phyloP scores from a whole-genome alignment of 2,888 invertebrate genomes.

The Eristalinus sepulchralis region DNA sequence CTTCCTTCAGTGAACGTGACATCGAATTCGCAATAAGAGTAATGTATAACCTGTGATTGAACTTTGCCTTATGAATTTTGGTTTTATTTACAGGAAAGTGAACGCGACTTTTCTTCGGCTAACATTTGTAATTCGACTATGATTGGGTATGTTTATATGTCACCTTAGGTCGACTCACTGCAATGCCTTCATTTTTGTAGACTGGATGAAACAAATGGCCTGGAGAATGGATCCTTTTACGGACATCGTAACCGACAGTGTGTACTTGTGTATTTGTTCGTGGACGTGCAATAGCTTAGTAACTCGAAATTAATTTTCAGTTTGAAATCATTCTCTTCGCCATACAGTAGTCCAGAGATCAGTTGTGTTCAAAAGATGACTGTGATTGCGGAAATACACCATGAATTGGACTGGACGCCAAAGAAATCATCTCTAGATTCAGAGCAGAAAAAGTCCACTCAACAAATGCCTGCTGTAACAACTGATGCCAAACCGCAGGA shows the following conservation, averaged over 20 bases:
- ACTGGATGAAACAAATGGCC: conserved; percentile 9
- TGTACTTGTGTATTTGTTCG: not conserved
- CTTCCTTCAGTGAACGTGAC: conserved; percentile 27
- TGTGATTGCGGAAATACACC: conserved; percentile 75
- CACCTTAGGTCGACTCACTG: not conserved
- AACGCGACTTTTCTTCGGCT: conserved; percentile 71
- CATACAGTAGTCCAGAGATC: conserved; percentile 72
- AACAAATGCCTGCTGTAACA: not conserved
- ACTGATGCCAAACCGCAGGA: conserved; percentile 40
- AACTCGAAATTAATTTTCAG: conserved; percentile 7
- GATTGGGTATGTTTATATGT: conserved; percentile 68
- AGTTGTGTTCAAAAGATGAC: conserved; percentile 67
- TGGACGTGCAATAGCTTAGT: not conserved
- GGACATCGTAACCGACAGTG: conserved; percentile 24
- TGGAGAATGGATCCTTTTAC: conserved; percentile 10
- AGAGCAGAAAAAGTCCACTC: not conserved
- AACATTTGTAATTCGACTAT: conserved; percentile 75
- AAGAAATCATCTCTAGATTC: conserved; percentile 20
- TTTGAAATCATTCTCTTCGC: conserved; percentile 33
- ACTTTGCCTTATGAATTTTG: not conserved
- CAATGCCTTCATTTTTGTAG: not conserved
- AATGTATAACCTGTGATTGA: not conserved
- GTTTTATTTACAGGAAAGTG: conserved; percentile 73
- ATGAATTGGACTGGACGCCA: conserved; percentile 75
- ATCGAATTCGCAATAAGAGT: conserved; percentile 73